A percentile compares a stretch with the other conserved stretches of the same genome.
These are phyloP conservation scores for Cyprinodon tularosa DNA, from an alignment of 2,113 vertebrate species.

Conservation along the genomic window DNA sequence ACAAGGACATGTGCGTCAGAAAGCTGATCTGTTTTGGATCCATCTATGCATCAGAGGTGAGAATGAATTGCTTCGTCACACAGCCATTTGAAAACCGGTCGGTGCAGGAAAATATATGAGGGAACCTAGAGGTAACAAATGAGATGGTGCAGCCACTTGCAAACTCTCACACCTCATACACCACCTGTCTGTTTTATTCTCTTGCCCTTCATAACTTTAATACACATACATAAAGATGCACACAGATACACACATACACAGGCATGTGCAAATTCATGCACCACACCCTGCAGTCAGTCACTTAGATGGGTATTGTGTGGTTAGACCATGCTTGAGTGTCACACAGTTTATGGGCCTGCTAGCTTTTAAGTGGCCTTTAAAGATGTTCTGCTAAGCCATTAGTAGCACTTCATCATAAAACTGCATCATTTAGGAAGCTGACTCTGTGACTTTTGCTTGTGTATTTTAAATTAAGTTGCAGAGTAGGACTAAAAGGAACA, in stretches of 20 bases:
- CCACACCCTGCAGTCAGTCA: conserved; percentile 29
- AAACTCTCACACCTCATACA: conserved; percentile 35
- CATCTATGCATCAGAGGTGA: conserved; percentile 32
- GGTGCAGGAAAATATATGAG: conserved; percentile 30
- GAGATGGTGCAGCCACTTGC: conserved; percentile 25
- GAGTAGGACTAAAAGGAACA: conserved; percentile 46
- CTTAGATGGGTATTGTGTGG: conserved; percentile 52
- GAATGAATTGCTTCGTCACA: conserved; percentile 47
- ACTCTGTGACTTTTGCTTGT: conserved; percentile 55
- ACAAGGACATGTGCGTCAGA: conserved; percentile 17
- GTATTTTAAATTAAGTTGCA: conserved; percentile 51
- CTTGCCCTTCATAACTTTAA: conserved; percentile 5
- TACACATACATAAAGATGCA: conserved; percentile 11
- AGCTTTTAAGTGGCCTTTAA: conserved; percentile 76
- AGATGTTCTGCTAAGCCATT: conserved; percentile 72
- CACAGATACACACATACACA: background rate
- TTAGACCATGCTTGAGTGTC: conserved; percentile 66
- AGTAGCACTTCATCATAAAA: conserved; percentile 74
- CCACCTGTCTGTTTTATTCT: conserved; percentile 17
- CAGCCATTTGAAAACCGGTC: conserved; percentile 37
- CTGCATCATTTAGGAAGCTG: conserved; percentile 69
- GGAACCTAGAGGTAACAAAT: conserved; percentile 32
- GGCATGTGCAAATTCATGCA: conserved; percentile 6
- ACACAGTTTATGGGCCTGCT: conserved; percentile 64
- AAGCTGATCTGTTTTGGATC: conserved; percentile 12